phyloP scores from a whole-genome alignment of 2,113 vertebrate species.

The Callopanchax toddi region DNA sequence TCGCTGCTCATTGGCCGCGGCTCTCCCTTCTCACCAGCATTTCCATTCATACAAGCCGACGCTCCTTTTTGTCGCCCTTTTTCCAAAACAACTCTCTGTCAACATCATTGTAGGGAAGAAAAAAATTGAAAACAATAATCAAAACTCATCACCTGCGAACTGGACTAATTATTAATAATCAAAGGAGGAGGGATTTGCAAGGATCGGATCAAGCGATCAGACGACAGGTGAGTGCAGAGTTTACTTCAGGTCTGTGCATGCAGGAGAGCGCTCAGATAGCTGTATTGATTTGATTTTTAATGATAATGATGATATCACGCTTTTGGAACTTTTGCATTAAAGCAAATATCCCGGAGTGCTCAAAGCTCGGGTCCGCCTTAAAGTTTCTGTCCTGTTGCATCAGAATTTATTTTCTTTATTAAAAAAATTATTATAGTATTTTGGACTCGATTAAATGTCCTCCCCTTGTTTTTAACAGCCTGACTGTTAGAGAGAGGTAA shows the following conservation, averaged over 20 bases:
- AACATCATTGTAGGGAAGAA: slow-evolving; percentile 44
- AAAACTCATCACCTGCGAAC: slow-evolving; percentile 52
- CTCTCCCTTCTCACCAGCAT: slow-evolving; percentile 61
- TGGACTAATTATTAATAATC: slow-evolving; percentile 71
- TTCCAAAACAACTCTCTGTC: slow-evolving; percentile 77
- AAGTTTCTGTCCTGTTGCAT: no score
- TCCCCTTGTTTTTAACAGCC: no score
- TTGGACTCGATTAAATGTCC: neutral
- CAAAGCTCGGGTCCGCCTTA: no score
- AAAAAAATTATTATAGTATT: neutral
- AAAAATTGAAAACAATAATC: slow-evolving; percentile 9
- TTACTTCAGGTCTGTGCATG: neutral
- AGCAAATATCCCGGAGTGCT: neutral
- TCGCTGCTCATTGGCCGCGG: slow-evolving; percentile 77
- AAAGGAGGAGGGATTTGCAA: slow-evolving; percentile 50
- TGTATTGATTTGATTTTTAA: slow-evolving; percentile 5
- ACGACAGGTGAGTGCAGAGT: slow-evolving; percentile 74
- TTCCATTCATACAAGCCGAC: slow-evolving; percentile 76
- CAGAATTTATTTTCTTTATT: neutral
- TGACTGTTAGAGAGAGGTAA: neutral
- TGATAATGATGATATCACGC: neutral
- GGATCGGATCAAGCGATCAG: slow-evolving; percentile 29
- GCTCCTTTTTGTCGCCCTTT: slow-evolving; percentile 63
- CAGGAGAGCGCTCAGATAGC: neutral
- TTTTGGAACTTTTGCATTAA: neutral